phyloP scores from a whole-genome alignment of 2,888 invertebrate species.

The Endomychus coccineus region DNA sequence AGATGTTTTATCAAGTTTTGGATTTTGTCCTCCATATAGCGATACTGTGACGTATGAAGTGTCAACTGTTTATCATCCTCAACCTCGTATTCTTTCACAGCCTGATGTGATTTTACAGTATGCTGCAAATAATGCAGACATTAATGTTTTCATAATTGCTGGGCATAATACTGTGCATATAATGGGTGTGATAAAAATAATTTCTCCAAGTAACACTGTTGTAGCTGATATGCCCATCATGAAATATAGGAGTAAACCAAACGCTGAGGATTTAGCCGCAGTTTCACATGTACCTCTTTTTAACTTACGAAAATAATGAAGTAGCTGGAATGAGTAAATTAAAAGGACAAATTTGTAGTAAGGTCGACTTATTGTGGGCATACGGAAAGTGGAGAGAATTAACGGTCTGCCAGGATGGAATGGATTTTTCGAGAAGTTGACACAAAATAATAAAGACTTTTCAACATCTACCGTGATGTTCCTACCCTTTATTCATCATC shows the following conservation, averaged over 20 bases:
- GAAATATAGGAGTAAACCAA: conserved; percentile 11
- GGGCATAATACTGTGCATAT: no score
- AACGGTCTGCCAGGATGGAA: conserved; percentile 4
- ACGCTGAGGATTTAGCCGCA: conserved; percentile 8
- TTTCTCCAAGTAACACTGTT: no score
- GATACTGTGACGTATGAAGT: no score
- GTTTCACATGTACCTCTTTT: conserved; percentile 12
- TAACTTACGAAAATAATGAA: conserved; percentile 11
- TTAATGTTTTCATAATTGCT: no score
- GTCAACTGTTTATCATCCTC: no score
- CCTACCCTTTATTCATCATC: conserved; percentile 13
- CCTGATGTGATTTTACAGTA: no score
- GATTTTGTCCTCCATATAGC: no score
- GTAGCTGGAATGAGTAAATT: conserved; percentile 11
- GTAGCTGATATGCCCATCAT: no score
- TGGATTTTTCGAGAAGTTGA: conserved; percentile 9
- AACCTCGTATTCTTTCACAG: no score
- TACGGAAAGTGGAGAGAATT: conserved; percentile 9
- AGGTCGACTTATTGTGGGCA: conserved; percentile 10
- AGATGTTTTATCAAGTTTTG: no score
- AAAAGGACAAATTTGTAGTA: conserved; percentile 6
- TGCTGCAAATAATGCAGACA: no score
- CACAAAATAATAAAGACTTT: conserved; percentile 6
- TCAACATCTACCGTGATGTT: conserved; percentile 2
- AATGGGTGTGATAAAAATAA: no score